phyloP scores from a whole-genome alignment of 1,140 invertebrate genomes.

The Drosophila rhopaloa region DNA sequence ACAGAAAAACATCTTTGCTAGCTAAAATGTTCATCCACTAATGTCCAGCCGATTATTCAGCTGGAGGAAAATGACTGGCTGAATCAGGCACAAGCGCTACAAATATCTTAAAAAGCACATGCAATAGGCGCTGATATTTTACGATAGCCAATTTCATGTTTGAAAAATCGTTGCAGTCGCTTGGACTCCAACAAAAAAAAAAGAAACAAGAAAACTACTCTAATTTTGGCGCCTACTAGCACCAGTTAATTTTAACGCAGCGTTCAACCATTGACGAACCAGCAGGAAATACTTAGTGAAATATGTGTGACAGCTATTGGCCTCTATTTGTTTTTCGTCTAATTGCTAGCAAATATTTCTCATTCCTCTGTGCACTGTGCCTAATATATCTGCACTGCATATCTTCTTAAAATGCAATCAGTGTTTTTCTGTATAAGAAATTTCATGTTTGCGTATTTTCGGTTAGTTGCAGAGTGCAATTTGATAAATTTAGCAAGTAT shows the following conservation, averaged over 20 bases:
- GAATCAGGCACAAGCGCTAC: not conserved
- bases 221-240: constrained; percentile 4
- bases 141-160: not conserved
- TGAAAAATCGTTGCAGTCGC: not conserved
- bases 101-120: constrained; percentile 2
- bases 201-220: too few species aligned
- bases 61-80: not conserved
- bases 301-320: constrained; percentile 4
- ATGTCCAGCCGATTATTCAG: not conserved
- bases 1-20: constrained; percentile 18
- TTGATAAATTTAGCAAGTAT: constrained; percentile 10
- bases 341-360: constrained; percentile 11
- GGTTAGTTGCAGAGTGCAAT: constrained; percentile 11
- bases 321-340: constrained; percentile 1
- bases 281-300: constrained; percentile 5
- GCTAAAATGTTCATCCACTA: not conserved
- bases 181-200: not conserved
- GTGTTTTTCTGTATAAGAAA: constrained; percentile 6
- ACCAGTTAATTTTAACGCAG: constrained; percentile 6
- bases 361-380: constrained; percentile 1
- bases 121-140: not conserved
- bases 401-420: constrained; percentile 5
- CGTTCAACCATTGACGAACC: not conserved
- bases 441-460: constrained; percentile 1
- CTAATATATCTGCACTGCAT: not conserved